phyloP scores from a whole-genome alignment of 2,888 invertebrate species.

The Agrochola lota region DNA sequence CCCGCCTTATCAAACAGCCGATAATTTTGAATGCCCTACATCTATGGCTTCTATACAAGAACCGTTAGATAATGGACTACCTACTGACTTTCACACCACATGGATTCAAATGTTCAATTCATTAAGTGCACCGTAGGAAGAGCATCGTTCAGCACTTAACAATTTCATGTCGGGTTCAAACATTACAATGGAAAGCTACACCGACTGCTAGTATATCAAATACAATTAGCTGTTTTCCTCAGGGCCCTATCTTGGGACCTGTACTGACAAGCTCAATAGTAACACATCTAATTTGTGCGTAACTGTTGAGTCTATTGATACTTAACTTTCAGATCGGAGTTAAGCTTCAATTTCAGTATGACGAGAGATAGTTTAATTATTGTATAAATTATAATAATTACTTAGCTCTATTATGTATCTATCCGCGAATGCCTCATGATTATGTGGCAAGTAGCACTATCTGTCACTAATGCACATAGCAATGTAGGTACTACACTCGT shows the following conservation, averaged over 20 bases:
- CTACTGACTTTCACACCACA: background rate
- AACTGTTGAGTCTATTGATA: background rate
- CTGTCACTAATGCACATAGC: background rate
- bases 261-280: background rate
- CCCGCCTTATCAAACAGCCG: background rate
- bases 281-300: background rate
- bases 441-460: constrained; percentile 13
- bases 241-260: constrained; percentile 14
- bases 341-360: too few species aligned
- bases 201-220: background rate
- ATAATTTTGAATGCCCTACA: background rate
- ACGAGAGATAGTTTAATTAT: background rate
- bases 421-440: constrained; percentile 10
- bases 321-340: background rate
- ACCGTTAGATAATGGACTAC: background rate
- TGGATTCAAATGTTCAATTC: background rate
- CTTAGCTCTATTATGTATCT: background rate
- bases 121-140: constrained; percentile 1
- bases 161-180: constrained; percentile 22
- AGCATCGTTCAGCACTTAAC: constrained; percentile 50
- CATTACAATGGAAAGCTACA: constrained; percentile 34
- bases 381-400: background rate
- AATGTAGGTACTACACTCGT: background rate
- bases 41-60: background rate
- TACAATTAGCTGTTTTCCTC: background rate